These are phyloP conservation scores for Synanthedon vespiformis DNA, from an alignment of 2,888 invertebrate genomes.

Conservation along the genomic window DNA sequence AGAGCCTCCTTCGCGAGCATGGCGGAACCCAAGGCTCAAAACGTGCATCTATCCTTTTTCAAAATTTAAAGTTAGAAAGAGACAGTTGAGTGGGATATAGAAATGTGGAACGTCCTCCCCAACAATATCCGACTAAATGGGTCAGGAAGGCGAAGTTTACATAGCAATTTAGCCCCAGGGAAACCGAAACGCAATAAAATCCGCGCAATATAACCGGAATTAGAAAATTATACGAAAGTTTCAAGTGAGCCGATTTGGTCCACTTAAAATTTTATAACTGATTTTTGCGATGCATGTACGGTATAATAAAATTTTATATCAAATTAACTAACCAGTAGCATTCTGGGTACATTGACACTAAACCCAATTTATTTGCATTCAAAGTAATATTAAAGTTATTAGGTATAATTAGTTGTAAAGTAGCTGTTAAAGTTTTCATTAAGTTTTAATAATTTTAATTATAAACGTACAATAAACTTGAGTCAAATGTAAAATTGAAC, in stretches of 20 bases:
- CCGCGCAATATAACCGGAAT: constrained; percentile 40
- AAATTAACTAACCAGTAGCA: too few relatives aligned
- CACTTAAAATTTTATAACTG: too few relatives aligned
- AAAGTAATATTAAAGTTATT: too few relatives aligned
- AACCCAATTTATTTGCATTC: too few relatives aligned
- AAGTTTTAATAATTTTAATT: too few relatives aligned
- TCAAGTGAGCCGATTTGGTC: not conserved
- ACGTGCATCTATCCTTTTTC: constrained; percentile 21
- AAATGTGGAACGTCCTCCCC: constrained; percentile 52
- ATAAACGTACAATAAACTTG: too few relatives aligned
- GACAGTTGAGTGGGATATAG: constrained; percentile 38
- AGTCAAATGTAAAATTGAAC: too few relatives aligned
- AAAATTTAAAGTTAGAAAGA: constrained; percentile 21
- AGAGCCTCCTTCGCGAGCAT: constrained; percentile 17
- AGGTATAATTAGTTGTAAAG: too few relatives aligned
- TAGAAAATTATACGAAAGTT: constrained; percentile 47
- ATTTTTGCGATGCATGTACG: too few relatives aligned
- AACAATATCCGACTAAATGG: constrained; percentile 60
- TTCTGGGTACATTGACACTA: too few relatives aligned
- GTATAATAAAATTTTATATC: too few relatives aligned
- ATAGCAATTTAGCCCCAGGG: constrained; percentile 50
- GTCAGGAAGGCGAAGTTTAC: constrained; percentile 69
- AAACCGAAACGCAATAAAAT: constrained; percentile 58
- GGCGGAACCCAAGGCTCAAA: not conserved
- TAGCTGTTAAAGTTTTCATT: too few relatives aligned